Percentiles rank a stretch among this genome's conserved stretches.
Conservation (phyloP, 2,888 invertebrate genomes). For the Bellardia pandia region DNA sequence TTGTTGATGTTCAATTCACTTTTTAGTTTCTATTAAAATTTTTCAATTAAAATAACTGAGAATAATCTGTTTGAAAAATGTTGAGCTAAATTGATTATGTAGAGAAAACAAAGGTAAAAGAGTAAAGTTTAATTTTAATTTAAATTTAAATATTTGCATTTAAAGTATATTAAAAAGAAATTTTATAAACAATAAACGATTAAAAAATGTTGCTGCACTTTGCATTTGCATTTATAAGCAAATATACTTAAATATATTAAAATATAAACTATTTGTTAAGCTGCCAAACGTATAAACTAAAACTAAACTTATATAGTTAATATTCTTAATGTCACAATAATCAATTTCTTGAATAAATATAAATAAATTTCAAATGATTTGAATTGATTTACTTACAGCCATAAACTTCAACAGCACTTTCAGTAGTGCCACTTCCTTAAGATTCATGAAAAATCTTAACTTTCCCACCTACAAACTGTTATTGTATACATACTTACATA, state of each 20-base stretch:
- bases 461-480: not conserved
- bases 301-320: too few relatives aligned
- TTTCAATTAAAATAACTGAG: conserved; percentile 24
- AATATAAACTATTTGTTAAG: too few relatives aligned
- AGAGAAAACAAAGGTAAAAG: too few relatives aligned
- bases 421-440: not conserved
- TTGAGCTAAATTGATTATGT: not conserved
- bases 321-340: not conserved
- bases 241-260: too few relatives aligned
- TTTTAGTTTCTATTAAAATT: not conserved
- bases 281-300: too few relatives aligned
- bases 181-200: too few relatives aligned
- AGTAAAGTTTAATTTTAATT: too few relatives aligned
- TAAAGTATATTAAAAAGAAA: too few relatives aligned
- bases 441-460: not conserved
- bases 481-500: not conserved
- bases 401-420: not conserved
- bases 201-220: too few relatives aligned
- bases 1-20: not conserved
- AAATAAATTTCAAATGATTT: not conserved
- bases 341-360: not conserved
- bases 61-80: not conserved
- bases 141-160: too few relatives aligned
- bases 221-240: too few relatives aligned
- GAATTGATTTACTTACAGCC: not conserved